Percentiles rank a stretch among this genome's conserved stretches.
phyloP scores from a whole-genome alignment of 2,113 vertebrate genomes.

The Crotalus tigris region DNA sequence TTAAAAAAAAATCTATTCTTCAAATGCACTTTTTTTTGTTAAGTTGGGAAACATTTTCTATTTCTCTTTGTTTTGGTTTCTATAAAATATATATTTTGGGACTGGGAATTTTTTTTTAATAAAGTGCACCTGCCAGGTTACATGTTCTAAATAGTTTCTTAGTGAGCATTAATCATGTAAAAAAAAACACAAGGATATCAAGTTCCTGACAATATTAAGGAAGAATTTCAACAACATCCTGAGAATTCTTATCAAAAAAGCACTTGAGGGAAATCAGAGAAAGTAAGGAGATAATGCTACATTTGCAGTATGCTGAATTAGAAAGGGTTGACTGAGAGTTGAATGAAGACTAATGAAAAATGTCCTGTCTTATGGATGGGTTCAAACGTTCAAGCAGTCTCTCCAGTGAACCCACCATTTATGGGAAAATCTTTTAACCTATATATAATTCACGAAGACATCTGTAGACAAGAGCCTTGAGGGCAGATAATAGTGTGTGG shows the following conservation, averaged over 20 bases:
- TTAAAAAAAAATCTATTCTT: neutral
- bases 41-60: neutral
- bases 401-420: slow-evolving; percentile 75
- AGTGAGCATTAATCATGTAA: slow-evolving; percentile 38
- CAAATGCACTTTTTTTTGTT: neutral
- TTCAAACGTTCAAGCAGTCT: slow-evolving; percentile 78
- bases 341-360: slow-evolving; percentile 62
- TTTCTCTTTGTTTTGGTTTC: neutral
- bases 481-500: slow-evolving; percentile 58
- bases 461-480: slow-evolving; percentile 64
- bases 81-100: neutral
- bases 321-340: slow-evolving; percentile 59
- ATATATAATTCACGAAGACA: slow-evolving; percentile 80
- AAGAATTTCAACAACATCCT: neutral
- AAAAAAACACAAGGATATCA: slow-evolving; percentile 13
- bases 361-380: slow-evolving; percentile 48
- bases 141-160: slow-evolving; percentile 18
- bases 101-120: accelerated
- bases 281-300: slow-evolving; percentile 57
- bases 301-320: slow-evolving; percentile 54
- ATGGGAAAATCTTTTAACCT: slow-evolving; percentile 73
- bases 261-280: slow-evolving; percentile 51
- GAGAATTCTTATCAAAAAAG: slow-evolving; percentile 33
- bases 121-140: neutral
- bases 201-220: accelerated